phyloP scores from a whole-genome alignment of 2,888 invertebrate species.

The Ceriagrion tenellum region DNA sequence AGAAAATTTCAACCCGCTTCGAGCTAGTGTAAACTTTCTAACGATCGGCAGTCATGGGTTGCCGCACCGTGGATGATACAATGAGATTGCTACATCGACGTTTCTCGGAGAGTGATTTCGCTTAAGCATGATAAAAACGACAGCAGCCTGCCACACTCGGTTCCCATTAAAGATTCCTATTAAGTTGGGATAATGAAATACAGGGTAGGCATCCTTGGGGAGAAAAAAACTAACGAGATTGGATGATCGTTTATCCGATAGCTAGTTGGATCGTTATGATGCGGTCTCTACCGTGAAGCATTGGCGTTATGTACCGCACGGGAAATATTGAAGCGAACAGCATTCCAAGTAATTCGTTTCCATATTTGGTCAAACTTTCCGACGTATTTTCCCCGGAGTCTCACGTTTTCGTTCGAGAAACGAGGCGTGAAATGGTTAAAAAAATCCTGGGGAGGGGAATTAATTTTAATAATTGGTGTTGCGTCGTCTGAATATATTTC shows the following conservation, averaged over 20 bases:
- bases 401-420: not conserved
- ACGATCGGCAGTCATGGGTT: too few relatives aligned
- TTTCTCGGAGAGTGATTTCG: not conserved
- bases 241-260: not conserved
- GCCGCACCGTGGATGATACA: not conserved
- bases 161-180: not conserved
- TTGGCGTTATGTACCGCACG: not conserved
- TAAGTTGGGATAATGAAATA: not conserved
- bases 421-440: not conserved
- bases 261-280: not conserved
- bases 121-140: not conserved
- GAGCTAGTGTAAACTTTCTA: too few relatives aligned
- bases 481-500: conserved; percentile 2
- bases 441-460: not conserved
- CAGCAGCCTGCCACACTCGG: not conserved
- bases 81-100: not conserved
- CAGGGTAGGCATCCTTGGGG: not conserved
- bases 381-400: not conserved
- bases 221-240: not conserved
- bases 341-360: not conserved
- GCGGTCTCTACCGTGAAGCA: not conserved
- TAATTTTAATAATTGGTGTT: conserved; percentile 14
- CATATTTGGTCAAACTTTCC: conserved; percentile 20
- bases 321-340: not conserved
- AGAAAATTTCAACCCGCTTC: too few relatives aligned